Evolutionary conservation across 1,140 invertebrate genomes (phyloP), one percentile per base, ranked within the genome.

Genomic region (Samia ricini): DNA sequence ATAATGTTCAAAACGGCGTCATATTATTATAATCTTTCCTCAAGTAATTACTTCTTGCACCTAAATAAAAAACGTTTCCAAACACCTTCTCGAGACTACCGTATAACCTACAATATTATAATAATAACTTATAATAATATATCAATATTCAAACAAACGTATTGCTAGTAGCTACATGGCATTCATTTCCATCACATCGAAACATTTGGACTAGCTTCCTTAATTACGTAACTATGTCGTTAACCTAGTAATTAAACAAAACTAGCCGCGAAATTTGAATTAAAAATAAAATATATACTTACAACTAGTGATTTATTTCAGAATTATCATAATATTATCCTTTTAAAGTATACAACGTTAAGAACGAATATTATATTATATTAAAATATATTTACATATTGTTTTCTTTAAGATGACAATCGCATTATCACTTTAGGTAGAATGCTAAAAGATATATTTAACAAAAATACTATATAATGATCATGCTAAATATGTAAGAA

Each of bases 121-220:
- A 24, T 55, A 55, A 22, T 24, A 24, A 55, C n/a, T 24, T 23
- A 1, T 55, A n/a, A 1, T 55, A n/a, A 55, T 52, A 52, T 55
- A 71, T 63, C 60, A 64, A 58, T 69, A 76, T 73, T 72, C 68
- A 77, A 79, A 76, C 79, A 83, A 68, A 79, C 75, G 72, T 80
- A 79, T 74, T 60, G 74, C 69, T 83, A 83, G n/a, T n/a, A n/a
- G 66, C 74, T 83, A 83, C 76, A 85, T 85, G 83, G 83, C 87
- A 83, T 85, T 76, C 79, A 72, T 74, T 80, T 83, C 82, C 79
- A 88, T 83, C 84, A 87, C 87, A 87, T 82, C 85, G 74, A 85
- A 79, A 84, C 79, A 78, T 83, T 86, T 84, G 85, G 88, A 90
- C 88, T 90, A 90, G 88, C 88, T 89, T 90, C 66, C 83, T 88